phyloP scores from a whole-genome alignment of 2,888 invertebrate genomes.

The Agonum fuliginosum region DNA sequence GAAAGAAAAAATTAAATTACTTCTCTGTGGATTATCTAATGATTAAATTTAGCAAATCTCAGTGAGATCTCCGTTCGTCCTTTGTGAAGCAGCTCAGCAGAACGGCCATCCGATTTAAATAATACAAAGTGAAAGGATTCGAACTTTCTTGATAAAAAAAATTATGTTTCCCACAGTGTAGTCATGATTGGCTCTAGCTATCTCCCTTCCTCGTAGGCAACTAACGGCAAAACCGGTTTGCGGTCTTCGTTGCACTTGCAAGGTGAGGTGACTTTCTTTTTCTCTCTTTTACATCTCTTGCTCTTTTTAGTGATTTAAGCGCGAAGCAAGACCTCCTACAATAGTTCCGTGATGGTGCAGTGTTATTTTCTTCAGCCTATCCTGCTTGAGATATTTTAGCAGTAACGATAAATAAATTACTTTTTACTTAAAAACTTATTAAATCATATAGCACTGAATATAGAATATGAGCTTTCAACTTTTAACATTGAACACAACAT shows the following conservation, averaged over 20 bases:
- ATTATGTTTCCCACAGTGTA: constrained; percentile 54
- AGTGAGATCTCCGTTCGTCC: constrained; percentile 12
- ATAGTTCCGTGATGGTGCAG: constrained; percentile 51
- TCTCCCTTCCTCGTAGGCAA: constrained; percentile 1
- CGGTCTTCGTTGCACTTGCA: constrained; percentile 38
- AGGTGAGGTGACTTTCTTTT: constrained; percentile 42
- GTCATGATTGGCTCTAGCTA: constrained; percentile 47
- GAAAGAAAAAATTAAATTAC: neutral
- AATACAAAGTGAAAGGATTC: constrained; percentile 59
- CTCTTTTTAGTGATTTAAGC: constrained; percentile 51
- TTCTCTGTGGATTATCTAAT: constrained; percentile 16
- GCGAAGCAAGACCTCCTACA: constrained; percentile 44
- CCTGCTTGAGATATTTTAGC: neutral
- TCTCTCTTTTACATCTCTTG: constrained; percentile 15
- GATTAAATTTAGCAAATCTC: constrained; percentile 31
- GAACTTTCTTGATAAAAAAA: constrained; percentile 58
- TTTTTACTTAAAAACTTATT: too few species aligned
- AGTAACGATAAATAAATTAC: too few species aligned
- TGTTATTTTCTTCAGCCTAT: too few species aligned
- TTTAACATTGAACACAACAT: too few species aligned
- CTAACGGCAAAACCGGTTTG: constrained; percentile 39
- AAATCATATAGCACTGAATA: too few species aligned
- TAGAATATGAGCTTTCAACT: too few species aligned
- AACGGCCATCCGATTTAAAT: constrained; percentile 49
- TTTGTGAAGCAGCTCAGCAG: constrained; percentile 22